A percentile compares a stretch with the other conserved stretches of the same genome.
phyloP scores from a whole-genome alignment of 2,113 vertebrate genomes.

The Hypomesus transpacificus region DNA sequence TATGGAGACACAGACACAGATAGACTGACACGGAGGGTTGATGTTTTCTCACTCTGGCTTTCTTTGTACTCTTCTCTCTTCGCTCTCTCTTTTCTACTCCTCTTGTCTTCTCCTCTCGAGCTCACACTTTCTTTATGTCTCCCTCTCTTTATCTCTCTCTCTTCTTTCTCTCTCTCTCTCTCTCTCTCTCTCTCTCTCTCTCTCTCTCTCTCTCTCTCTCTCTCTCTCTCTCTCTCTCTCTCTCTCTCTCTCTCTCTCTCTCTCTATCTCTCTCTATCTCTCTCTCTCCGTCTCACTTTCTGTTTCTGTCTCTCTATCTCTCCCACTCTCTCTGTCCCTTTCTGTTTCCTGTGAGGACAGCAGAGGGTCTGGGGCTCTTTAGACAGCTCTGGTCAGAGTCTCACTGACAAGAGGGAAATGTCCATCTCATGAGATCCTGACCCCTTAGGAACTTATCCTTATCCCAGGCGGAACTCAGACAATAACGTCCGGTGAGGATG shows the following conservation, averaged over 20 bases:
- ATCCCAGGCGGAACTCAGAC: conserved; percentile 70
- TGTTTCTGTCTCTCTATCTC: conserved; percentile 26
- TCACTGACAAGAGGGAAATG: conserved; percentile 57
- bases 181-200: too few species aligned
- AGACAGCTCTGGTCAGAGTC: too few species aligned
- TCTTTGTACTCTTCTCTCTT: conserved; percentile 17
- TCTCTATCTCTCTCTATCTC: conserved; percentile 23
- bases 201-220: too few species aligned
- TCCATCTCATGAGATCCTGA: conserved; percentile 64
- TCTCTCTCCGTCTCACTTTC: conserved; percentile 33
- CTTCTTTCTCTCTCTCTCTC: too few species aligned
- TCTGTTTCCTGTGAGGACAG: too few species aligned
- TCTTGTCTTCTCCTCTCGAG: conserved; percentile 1
- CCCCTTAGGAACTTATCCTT: conserved; percentile 64
- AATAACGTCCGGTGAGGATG: conserved; percentile 71
- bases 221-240: conserved; percentile 26
- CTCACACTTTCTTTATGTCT: not conserved
- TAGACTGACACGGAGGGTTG: conserved; percentile 65
- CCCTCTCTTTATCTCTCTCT: too few species aligned
- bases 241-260: conserved; percentile 36
- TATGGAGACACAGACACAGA: conserved; percentile 61
- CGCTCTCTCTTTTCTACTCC: conserved; percentile 17
- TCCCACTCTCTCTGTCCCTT: too few species aligned
- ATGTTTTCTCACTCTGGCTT: conserved; percentile 41
- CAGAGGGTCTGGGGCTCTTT: too few species aligned